phyloP scores from a whole-genome alignment of 2,888 invertebrate species.

The Boloria selene region DNA sequence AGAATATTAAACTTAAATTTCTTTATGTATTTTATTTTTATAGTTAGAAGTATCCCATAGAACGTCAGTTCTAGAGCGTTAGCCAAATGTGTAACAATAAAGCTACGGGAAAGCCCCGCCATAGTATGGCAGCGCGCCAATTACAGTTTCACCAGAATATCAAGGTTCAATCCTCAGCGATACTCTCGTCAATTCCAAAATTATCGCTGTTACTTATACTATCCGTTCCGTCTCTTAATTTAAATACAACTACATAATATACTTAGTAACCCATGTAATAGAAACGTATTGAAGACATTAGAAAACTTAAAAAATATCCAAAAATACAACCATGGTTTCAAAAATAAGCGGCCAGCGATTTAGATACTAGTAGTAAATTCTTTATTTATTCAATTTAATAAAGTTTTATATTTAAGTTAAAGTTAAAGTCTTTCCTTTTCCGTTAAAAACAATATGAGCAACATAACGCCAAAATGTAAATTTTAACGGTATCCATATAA shows the following conservation, averaged over 20 bases:
- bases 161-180: conserved; percentile 28
- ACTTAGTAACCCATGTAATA: too few species aligned
- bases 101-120: conserved; percentile 25
- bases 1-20: too few species aligned
- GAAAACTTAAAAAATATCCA: too few species aligned
- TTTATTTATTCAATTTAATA: neutral
- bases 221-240: neutral
- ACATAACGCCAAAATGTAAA: neutral
- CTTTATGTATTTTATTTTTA: conserved; percentile 5
- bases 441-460: neutral
- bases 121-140: conserved; percentile 31
- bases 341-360: too few species aligned
- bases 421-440: neutral
- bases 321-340: too few species aligned
- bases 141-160: conserved; percentile 28
- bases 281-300: too few species aligned
- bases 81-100: conserved; percentile 29
- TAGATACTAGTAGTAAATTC: neutral
- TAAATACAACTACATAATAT: too few species aligned
- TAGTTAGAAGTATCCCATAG: neutral
- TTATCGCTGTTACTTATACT: neutral
- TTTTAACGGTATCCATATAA: conserved; percentile 6
- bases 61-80: conserved; percentile 13
- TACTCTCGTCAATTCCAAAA: conserved; percentile 8
- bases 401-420: too few species aligned